Percentiles rank a stretch among this genome's conserved stretches.
These are phyloP conservation scores for Drosophila mulleri DNA, from an alignment of 2,888 invertebrate species.

Conservation along the genomic window DNA sequence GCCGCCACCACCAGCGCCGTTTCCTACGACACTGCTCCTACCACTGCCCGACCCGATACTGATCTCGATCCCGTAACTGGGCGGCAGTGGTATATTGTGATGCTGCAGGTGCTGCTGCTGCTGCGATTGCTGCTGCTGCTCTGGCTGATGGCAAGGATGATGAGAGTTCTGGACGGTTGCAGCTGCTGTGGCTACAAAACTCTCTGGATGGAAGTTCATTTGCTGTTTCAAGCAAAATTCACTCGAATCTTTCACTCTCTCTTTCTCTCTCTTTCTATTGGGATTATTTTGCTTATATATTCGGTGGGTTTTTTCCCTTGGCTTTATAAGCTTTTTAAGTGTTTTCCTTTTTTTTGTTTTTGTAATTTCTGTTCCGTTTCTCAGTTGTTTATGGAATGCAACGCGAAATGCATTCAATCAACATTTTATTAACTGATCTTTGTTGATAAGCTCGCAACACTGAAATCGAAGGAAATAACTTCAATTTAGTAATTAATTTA, in stretches of 20 bases:
- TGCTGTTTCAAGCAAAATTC: constrained; percentile 35
- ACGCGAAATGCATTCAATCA: constrained; percentile 74
- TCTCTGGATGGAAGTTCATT: constrained; percentile 80
- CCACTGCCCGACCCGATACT: constrained; percentile 23
- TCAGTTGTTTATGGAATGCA: constrained; percentile 63
- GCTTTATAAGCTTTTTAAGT: constrained; percentile 27
- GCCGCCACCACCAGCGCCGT: background rate
- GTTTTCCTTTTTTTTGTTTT: background rate
- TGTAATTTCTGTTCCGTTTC: constrained; percentile 23
- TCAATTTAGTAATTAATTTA: constrained; percentile 3
- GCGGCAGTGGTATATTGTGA: constrained; percentile 62
- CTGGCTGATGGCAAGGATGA: constrained; percentile 26
- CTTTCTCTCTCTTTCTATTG: background rate
- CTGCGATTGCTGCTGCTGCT: constrained; percentile 11
- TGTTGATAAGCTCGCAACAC: constrained; percentile 38
- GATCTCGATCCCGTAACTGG: constrained; percentile 28
- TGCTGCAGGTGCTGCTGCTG: constrained; percentile 2
- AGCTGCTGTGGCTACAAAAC: constrained; percentile 64
- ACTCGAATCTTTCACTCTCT: constrained; percentile 6
- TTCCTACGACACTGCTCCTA: background rate
- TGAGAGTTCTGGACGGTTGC: constrained; percentile 51
- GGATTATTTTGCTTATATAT: background rate
- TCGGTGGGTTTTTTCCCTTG: constrained; percentile 46
- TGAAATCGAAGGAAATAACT: constrained; percentile 30
- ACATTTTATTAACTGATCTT: constrained; percentile 59